Evolutionary conservation across 2,888 invertebrate genomes (phyloP), one percentile per base, ranked within the genome.

Genomic region (Calameuta idolon): DNA sequence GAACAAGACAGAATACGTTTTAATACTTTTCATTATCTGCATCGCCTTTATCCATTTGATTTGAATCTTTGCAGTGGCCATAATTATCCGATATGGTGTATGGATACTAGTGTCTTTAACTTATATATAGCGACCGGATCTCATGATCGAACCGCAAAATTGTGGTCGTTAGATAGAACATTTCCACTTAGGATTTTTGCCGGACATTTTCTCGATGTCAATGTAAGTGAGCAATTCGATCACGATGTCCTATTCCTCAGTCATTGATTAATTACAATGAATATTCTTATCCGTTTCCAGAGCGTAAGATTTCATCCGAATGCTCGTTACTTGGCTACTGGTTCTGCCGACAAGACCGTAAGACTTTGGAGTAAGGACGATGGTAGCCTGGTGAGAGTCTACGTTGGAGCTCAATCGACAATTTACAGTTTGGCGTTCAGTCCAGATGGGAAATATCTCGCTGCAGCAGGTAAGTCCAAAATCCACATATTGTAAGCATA

Each of bases 221-320:
- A 97, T 90, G 97, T 97, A 92, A 93, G 94, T 92, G 12, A 74
- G n/a, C 30, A 68, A 40, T 40, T 15, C 5, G 5, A 9, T 73
- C 31, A 34, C 11, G 31, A 75, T 75, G 33, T 15, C 15, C 9
- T 4, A 5, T 40, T 40, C 23, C 5, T 40, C 5, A 23, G 9
- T 75, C n/a, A 0, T 5, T 9, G 15, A 23, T 40, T 74, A 33
- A 69, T 75, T 75, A 34, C 74, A 74, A 15, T 40, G 81, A 15
- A 23, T 69, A 31, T 77, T 76, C 68, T 40, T 75, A 85, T 86
- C 69, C 81, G 40, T 77, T 89, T 91, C 73, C 90, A 96, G 96
- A 94, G 95, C 89, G 94, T 97, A n/a, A 95, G 95, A 87, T 98
- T 98, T 92, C 98, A 98, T 92, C 97, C 98, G 0, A 98, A 98